phyloP scores from a whole-genome alignment of 1,140 invertebrate species.

The Cyclina sinensis region DNA sequence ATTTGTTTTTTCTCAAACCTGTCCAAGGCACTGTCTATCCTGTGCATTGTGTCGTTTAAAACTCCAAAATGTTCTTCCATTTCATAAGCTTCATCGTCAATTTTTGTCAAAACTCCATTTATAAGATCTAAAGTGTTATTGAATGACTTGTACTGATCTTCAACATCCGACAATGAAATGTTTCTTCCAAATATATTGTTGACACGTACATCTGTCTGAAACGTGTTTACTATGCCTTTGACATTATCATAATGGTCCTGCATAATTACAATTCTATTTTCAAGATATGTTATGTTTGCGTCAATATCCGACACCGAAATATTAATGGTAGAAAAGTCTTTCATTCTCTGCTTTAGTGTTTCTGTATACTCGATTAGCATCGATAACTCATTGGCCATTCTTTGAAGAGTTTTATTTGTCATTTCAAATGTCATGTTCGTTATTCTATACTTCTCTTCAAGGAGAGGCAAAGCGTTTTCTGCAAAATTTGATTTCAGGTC shows the following conservation, averaged over 20 bases:
- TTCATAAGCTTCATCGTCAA: constrained; percentile 32
- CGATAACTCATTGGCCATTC: constrained; percentile 28
- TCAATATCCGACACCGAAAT: constrained; percentile 47
- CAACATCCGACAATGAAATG: constrained; percentile 44
- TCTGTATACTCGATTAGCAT: constrained; percentile 28
- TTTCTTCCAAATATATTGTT: constrained; percentile 53
- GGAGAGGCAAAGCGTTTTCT: not conserved
- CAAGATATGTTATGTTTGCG: constrained; percentile 45
- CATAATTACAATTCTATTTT: constrained; percentile 56
- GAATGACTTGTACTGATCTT: constrained; percentile 38
- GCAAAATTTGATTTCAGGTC: constrained; percentile 24
- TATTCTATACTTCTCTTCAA: constrained; percentile 38
- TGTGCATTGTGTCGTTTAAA: constrained; percentile 34
- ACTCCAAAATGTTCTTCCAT: constrained; percentile 48
- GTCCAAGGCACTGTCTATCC: constrained; percentile 55
- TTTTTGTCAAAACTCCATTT: constrained; percentile 37
- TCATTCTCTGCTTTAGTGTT: constrained; percentile 39
- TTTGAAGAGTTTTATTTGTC: constrained; percentile 50
- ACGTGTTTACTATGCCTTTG: constrained; percentile 28
- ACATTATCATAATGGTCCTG: constrained; percentile 53
- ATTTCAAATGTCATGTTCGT: constrained; percentile 39
- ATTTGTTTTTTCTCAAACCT: constrained; percentile 36
- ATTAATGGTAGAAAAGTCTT: constrained; percentile 40
- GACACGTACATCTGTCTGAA: constrained; percentile 6
- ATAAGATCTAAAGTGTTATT: constrained; percentile 53